Percentiles rank a stretch among this genome's conserved stretches.
Evolutionary conservation across 2,113 vertebrate species (phyloP).

Genomic region (Ibidorhyncha struthersii): DNA sequence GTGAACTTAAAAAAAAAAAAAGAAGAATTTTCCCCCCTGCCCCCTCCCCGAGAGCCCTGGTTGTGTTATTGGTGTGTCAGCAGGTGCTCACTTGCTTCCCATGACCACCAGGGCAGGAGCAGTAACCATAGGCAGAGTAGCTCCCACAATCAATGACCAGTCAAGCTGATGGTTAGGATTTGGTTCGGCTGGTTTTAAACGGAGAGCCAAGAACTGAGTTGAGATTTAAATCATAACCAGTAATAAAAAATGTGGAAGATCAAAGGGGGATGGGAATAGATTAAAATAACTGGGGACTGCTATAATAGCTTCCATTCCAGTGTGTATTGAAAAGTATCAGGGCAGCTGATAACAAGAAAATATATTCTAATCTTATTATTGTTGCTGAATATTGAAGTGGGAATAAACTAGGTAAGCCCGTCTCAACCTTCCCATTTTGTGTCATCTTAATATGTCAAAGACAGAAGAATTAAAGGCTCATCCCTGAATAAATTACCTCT

Average conservation of each 20-base stretch:
- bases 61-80: not conserved
- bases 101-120: not conserved
- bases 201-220: not conserved
- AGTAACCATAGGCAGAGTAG: not conserved
- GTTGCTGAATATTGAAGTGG: conserved; percentile 6
- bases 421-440: not conserved
- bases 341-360: conserved; percentile 17
- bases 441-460: not conserved
- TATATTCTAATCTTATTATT: conserved; percentile 28
- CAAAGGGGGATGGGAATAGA: not conserved
- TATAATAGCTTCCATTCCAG: not conserved
- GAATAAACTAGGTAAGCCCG: conserved; percentile 4
- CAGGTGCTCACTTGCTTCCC: not conserved
- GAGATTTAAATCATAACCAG: not conserved
- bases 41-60: not conserved
- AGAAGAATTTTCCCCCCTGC: too few relatives aligned
- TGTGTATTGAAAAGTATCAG: not conserved
- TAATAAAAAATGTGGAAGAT: conserved; percentile 3
- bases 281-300: not conserved
- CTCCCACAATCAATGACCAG: not conserved
- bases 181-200: not conserved
- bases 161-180: not conserved
- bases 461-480: not conserved
- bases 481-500: not conserved
- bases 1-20: not conserved